A percentile compares a stretch with the other conserved stretches of the same genome.
Conservation (phyloP, 2,113 vertebrate genomes). For the Ceyx margarethae region DNA sequence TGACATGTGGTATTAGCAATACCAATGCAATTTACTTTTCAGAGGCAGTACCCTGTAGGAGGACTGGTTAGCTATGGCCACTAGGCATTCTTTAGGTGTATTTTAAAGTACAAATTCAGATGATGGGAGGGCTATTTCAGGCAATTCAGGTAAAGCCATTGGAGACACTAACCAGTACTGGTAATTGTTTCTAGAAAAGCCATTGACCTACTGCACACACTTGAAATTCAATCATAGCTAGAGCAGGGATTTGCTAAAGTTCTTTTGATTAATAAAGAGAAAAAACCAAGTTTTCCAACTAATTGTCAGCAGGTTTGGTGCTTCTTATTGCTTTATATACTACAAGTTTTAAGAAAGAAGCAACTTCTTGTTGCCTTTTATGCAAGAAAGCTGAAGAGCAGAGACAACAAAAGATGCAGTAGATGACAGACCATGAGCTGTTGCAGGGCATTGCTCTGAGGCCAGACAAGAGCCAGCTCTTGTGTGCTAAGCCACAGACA, state of each 20-base stretch:
- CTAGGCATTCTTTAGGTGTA: neutral
- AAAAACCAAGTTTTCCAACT: neutral
- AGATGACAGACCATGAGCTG: rapidly evolving
- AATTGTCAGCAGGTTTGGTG: neutral
- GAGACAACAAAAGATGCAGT: neutral
- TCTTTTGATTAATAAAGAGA: neutral
- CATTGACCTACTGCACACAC: neutral
- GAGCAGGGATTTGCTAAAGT: neutral
- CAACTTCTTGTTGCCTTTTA: neutral
- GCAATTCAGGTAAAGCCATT: neutral
- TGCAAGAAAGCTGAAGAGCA: neutral
- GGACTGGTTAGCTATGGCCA: neutral
- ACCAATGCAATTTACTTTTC: conserved; percentile 3
- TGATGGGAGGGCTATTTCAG: neutral
- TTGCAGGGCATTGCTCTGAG: rapidly evolving
- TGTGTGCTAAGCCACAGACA: rapidly evolving
- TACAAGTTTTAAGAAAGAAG: neutral
- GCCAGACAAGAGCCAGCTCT: rapidly evolving
- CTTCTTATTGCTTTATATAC: neutral
- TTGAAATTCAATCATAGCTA: neutral
- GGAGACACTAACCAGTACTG: neutral
- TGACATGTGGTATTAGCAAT: neutral
- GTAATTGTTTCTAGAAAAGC: neutral
- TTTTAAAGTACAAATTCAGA: conserved; percentile 14
- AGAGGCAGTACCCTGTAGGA: neutral